phyloP scores from a whole-genome alignment of 2,113 vertebrate genomes.

The Phaetusa simplex region DNA sequence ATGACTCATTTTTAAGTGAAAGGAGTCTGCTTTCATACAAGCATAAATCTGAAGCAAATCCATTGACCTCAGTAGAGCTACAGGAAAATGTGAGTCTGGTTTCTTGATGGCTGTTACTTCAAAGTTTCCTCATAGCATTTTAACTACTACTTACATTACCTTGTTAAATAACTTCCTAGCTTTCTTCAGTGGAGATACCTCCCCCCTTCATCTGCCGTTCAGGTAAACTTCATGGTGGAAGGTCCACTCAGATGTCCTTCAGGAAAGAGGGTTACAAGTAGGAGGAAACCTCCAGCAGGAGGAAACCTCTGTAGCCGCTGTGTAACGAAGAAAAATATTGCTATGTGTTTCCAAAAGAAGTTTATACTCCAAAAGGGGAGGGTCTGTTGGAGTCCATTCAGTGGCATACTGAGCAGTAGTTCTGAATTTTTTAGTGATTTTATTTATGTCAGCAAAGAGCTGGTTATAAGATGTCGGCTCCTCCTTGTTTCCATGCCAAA shows the following conservation, averaged over 20 bases:
- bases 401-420: background rate
- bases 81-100: background rate
- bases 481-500: background rate
- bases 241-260: background rate
- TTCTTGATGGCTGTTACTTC: background rate
- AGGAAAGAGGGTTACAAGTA: background rate
- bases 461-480: background rate
- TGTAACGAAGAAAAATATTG: background rate
- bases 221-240: background rate
- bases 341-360: background rate
- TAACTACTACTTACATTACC: slow-evolving; percentile 8
- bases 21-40: background rate
- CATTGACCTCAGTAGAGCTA: background rate
- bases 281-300: background rate
- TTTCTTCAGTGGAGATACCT: slow-evolving; percentile 41
- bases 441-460: background rate
- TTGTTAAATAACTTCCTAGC: slow-evolving; percentile 45
- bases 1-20: background rate
- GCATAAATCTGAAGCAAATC: background rate
- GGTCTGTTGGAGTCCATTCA: background rate
- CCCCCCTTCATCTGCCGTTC: background rate
- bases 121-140: slow-evolving; percentile 46
- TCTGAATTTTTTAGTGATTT: background rate
- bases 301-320: background rate
- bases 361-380: background rate